Percentiles rank a stretch among this genome's conserved stretches.
phyloP scores from a whole-genome alignment of 1,140 invertebrate genomes.

The Drosophila nigrodunni region DNA sequence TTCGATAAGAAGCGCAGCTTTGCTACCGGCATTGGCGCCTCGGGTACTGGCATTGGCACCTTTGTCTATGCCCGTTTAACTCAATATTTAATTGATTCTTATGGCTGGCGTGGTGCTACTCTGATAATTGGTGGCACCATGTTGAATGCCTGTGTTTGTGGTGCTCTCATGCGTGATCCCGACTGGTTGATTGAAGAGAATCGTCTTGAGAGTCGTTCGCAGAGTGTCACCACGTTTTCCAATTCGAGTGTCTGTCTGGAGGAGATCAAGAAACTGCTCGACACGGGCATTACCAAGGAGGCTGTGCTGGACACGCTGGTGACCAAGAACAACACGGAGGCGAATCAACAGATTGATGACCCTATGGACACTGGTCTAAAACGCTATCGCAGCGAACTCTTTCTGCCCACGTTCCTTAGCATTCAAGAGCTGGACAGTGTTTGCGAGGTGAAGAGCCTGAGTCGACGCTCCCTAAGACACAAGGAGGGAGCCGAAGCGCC shows the following conservation, averaged over 20 bases:
- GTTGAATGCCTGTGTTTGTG: constrained; percentile 95
- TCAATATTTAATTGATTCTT: constrained; percentile 91
- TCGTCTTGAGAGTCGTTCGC: constrained; percentile 82
- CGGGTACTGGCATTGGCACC: constrained; percentile 94
- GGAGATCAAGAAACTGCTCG: constrained; percentile 88
- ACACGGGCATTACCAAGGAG: constrained; percentile 88
- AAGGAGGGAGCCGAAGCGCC: constrained; percentile 76
- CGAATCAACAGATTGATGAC: constrained; percentile 83
- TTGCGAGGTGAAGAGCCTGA: constrained; percentile 74
- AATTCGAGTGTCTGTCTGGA: constrained; percentile 86
- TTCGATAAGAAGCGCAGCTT: constrained; percentile 96
- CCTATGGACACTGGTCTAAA: constrained; percentile 66
- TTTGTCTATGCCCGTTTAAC: constrained; percentile 90
- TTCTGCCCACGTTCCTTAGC: constrained; percentile 77
- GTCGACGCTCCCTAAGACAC: constrained; percentile 73
- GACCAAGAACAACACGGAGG: constrained; percentile 85
- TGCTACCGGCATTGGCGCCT: constrained; percentile 95
- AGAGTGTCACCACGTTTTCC: constrained; percentile 84
- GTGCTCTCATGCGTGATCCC: constrained; percentile 94
- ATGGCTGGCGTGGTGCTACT: constrained; percentile 94
- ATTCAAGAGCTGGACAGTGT: constrained; percentile 74
- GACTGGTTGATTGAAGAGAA: constrained; percentile 90
- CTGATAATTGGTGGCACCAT: constrained; percentile 93
- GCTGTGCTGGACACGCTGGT: constrained; percentile 88
- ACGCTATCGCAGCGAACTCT: constrained; percentile 82